Evolutionary conservation across 2,113 vertebrate genomes (phyloP).

Genomic region (Trinectes maculatus): DNA sequence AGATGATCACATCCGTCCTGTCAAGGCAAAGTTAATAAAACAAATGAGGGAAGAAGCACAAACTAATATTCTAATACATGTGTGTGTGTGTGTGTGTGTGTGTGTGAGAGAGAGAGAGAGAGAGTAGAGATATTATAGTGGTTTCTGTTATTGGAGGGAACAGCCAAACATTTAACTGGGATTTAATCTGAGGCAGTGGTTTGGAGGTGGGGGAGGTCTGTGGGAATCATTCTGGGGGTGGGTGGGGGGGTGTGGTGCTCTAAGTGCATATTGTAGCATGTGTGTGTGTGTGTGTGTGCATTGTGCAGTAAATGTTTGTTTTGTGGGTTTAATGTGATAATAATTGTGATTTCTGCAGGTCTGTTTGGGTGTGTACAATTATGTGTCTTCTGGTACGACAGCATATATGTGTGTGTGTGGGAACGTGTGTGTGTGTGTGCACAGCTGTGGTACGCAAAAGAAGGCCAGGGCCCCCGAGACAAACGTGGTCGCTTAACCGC

Average conservation of each 20-base stretch:
- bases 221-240: conserved; percentile 24
- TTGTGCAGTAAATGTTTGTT: conserved; percentile 31
- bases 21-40: conserved; percentile 40
- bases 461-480: conserved; percentile 86
- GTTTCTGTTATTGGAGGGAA: background rate
- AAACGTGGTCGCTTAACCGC: conserved; percentile 82
- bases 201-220: conserved; percentile 21
- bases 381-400: conserved; percentile 30
- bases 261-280: background rate
- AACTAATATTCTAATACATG: background rate
- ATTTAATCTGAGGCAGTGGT: conserved; percentile 51
- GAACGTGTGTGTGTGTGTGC: conserved; percentile 58
- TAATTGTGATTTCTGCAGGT: conserved; percentile 26
- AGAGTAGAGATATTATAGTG: conserved; percentile 1
- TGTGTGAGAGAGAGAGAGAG: background rate
- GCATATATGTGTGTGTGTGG: conserved; percentile 54
- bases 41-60: conserved; percentile 9
- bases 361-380: conserved; percentile 12
- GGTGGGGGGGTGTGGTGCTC: background rate
- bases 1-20: conserved; percentile 28
- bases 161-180: conserved; percentile 38
- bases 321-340: conserved; percentile 37
- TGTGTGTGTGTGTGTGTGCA: background rate
- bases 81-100: background rate
- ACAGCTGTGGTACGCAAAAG: conserved; percentile 79